These are phyloP conservation scores for Tetragnatha versicolor DNA, from an alignment of 1,140 invertebrate genomes.

Conservation along the genomic window DNA sequence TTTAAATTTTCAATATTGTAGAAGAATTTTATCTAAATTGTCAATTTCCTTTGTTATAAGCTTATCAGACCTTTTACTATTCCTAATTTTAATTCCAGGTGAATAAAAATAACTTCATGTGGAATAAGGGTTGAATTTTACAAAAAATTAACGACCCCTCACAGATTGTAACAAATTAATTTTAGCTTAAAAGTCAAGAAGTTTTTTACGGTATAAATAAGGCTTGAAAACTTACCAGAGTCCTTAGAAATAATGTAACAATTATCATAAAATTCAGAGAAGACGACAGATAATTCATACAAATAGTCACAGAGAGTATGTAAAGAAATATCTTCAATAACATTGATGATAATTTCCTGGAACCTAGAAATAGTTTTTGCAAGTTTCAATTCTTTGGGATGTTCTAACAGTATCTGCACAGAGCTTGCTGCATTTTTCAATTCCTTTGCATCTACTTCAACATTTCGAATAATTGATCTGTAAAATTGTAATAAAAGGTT, in stretches of 20 bases:
- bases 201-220: too few relatives aligned
- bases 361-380: slow-evolving; percentile 80
- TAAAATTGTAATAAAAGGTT: neutral
- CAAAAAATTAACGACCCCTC: too few relatives aligned
- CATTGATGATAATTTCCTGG: slow-evolving; percentile 85
- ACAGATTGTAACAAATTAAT: too few relatives aligned
- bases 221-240: slow-evolving; percentile 59
- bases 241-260: slow-evolving; percentile 98
- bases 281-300: slow-evolving; percentile 91
- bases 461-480: slow-evolving; percentile 78
- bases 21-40: too few relatives aligned
- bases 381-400: slow-evolving; percentile 95
- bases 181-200: too few relatives aligned
- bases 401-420: slow-evolving; percentile 75
- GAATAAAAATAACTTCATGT: neutral
- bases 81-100: neutral
- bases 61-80: too few relatives aligned
- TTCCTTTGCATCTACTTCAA: slow-evolving; percentile 71
- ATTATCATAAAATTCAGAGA: slow-evolving; percentile 95
- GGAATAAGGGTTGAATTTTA: too few relatives aligned
- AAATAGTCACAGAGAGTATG: slow-evolving; percentile 95
- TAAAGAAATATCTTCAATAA: slow-evolving; percentile 83
- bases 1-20: too few relatives aligned
- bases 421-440: slow-evolving; percentile 69
- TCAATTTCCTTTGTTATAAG: too few relatives aligned